phyloP scores from a whole-genome alignment of 2,888 invertebrate genomes.

The Mactromeris polynyma region DNA sequence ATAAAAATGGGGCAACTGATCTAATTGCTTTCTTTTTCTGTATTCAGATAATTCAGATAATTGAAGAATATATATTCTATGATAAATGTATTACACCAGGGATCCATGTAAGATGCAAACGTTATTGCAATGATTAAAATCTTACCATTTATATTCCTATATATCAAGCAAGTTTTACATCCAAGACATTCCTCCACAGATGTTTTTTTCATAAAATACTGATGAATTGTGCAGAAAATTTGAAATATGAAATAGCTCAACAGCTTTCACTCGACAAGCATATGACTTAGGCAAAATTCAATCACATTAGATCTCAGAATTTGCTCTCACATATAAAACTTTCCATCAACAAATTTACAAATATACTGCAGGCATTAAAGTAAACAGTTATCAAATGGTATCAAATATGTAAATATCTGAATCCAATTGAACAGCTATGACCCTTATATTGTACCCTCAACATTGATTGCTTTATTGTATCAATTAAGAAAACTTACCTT shows the following conservation, averaged over 20 bases:
- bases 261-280: neutral
- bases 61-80: too few relatives aligned
- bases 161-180: neutral
- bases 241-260: neutral
- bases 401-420: neutral
- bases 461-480: neutral
- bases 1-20: too few relatives aligned
- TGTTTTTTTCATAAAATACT: neutral
- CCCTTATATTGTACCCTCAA: neutral
- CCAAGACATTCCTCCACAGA: neutral
- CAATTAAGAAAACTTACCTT: constrained; percentile 9
- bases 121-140: constrained; percentile 5
- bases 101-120: neutral
- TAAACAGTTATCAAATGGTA: neutral
- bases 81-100: neutral
- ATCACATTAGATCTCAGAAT: neutral
- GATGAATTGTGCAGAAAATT: neutral
- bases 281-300: neutral
- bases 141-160: constrained; percentile 2
- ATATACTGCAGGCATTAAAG: neutral
- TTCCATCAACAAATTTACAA: neutral
- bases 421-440: neutral
- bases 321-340: neutral
- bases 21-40: too few relatives aligned
- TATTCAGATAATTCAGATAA: too few relatives aligned